Base-by-base conservation (phyloP, 2,113 vertebrate genomes). In the Macheiramphus alcinus region DNA sequence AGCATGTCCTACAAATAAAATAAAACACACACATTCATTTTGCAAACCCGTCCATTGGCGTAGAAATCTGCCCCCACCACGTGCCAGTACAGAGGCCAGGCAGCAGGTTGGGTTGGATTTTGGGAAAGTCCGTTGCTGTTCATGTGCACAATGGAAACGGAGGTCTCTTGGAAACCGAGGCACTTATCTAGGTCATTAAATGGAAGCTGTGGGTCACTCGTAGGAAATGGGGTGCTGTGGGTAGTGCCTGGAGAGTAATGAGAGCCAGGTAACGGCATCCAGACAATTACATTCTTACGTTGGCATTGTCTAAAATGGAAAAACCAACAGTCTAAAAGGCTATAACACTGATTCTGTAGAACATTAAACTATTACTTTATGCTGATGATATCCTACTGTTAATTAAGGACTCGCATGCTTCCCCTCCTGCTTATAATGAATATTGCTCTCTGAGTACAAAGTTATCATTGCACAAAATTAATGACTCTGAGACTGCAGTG, bases 401-500 rank as follows among this genome's bases (percentile, higher is more conserved):
- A 98, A 98, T 98, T 97, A 97, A 97, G 71, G 95, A 97, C 85
- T 65, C 12, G 7, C 90, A 96, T 85, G 88, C 86, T 97, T 98
- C 80, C 86, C 95, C 95, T 97, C 76, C 94, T 82, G 79, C 78
- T 76, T 82, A 71, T 97, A 97, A 97, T 97, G 93, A 97, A 96
- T 97, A 97, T 97, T 96, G 91, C 92, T 97, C 87, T 97, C 81
- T 88, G 93, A 97, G 90, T 92, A 97, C 93, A 94, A 86, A 97
- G 97, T 98, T 98, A 97, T 95, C 91, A 86, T 93, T 93, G 91
- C 90, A 93, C 93, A 94, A 96, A 98, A 97, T 97, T 97, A 98
- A 98, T 98, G 95, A 95, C 93, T 98, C 88, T 85, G 93, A 96
- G 94, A 86, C 38, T 97, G 86, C 90, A 62, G 55, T 43, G 65